A percentile compares a stretch with the other conserved stretches of the same genome.
Conservation (phyloP, 2,888 invertebrate genomes). For the Lycophotia porphyrea region DNA sequence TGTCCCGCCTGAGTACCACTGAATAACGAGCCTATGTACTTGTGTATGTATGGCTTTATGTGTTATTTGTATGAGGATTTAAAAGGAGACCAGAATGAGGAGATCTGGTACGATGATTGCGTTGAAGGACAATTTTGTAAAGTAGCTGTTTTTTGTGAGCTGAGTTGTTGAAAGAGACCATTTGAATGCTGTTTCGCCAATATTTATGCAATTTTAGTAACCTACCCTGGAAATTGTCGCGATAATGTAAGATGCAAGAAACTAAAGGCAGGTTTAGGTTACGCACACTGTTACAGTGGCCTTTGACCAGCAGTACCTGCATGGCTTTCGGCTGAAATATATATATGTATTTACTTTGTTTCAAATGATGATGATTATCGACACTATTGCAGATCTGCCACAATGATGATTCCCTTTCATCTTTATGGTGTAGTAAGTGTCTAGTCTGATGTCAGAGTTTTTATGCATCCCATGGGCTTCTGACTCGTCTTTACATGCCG, state of each 20-base stretch:
- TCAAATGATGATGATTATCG: neutral
- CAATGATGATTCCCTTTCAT: neutral
- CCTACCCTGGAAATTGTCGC: neutral
- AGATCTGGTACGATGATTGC: neutral
- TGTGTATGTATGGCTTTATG: constrained; percentile 42
- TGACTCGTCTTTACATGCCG: too few species aligned
- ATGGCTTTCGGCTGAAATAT: neutral
- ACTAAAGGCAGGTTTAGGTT: neutral
- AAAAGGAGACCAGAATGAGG: neutral
- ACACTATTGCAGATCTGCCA: neutral
- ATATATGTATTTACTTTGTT: neutral
- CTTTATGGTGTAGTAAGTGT: too few species aligned
- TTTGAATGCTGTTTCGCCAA: neutral
- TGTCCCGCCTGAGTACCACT: constrained; percentile 72
- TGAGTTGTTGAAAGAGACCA: neutral
- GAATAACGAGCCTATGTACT: constrained; percentile 70
- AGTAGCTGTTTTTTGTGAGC: neutral
- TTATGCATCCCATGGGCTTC: too few species aligned
- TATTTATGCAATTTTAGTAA: neutral
- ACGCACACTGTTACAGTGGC: neutral
- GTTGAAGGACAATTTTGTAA: neutral
- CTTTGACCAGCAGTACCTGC: neutral
- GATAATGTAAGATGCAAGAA: neutral
- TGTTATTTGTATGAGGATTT: constrained; percentile 18
- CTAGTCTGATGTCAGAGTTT: too few species aligned